Base-by-base conservation (phyloP, 2,888 invertebrate genomes). In the Celastrina argiolus region DNA sequence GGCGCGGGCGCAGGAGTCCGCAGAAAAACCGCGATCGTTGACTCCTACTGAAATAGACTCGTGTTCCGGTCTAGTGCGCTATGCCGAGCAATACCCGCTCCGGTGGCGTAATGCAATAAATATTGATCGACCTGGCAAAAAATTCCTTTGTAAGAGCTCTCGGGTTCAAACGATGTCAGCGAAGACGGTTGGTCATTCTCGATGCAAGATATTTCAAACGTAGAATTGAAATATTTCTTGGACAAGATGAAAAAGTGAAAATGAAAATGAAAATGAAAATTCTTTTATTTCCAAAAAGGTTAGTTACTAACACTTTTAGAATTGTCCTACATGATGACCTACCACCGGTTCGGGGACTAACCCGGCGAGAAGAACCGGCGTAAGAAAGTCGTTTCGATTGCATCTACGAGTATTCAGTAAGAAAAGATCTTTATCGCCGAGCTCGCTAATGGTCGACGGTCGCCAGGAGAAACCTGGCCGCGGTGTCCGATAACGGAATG, bases 21-120 rank as follows among this genome's bases (percentile, higher is more conserved):
- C 51, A 51, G 51, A 51, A 51, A 51, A 51, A 51, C 51, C 51
- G 51, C 51, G 51, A 51, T 22, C 51, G 51, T 51, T 51, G 51
- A 51, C 51, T 51, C 51, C 51, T 7, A 51, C 51, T 51, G 51
- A 26, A 51, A 51, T 51, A 51, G 51, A 16, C 51, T 12, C 51
- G 51, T 26, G 51, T 51, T 51, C 51, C 51, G 51, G 51, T 51
- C 51, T 51, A 51, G 51, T 51, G 51, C 22, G 22, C 51, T 12
- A 51, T 22, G 51, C 22, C 51, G 51, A 51, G 51, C 51, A 51
- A 51, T 51, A 51, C 51, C 51, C 22, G 51, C 22, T 1, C 51
- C 51, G 22, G 22, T 51, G 51, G 22, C 51, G 51, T 51, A 51
- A 51, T 51, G 45, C 45, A 45, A 45, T 45, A 16, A 16, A 18